A percentile compares a stretch with the other conserved stretches of the same genome.
These are phyloP conservation scores for Hyppa rectilinea DNA, from an alignment of 2,888 invertebrate species.

Conservation along the genomic window DNA sequence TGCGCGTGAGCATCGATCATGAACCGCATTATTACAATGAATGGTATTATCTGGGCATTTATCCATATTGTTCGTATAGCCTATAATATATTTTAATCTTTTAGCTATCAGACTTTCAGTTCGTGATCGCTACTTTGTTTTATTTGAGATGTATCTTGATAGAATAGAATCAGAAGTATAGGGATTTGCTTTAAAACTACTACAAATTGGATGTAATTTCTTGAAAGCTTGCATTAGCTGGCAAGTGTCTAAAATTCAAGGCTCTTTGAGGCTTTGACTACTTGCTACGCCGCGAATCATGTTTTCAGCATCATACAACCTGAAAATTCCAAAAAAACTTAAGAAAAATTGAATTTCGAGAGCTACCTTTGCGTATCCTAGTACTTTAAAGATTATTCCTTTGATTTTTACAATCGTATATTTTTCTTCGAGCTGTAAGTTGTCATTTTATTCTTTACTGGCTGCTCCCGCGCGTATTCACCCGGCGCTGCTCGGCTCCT, in stretches of 20 bases:
- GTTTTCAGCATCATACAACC: too few species aligned
- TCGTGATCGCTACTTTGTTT: constrained; percentile 45
- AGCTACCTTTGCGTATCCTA: too few species aligned
- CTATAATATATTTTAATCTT: constrained; percentile 33
- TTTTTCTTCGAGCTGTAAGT: too few species aligned
- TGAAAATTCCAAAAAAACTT: too few species aligned
- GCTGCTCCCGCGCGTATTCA: too few species aligned
- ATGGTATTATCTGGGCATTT: constrained; percentile 50
- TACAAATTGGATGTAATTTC: neutral
- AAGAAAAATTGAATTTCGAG: too few species aligned
- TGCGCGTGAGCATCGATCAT: constrained; percentile 63
- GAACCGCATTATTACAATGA: constrained; percentile 53
- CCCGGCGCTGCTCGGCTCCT: too few species aligned
- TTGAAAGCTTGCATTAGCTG: neutral
- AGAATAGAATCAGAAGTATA: neutral
- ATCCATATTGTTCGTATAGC: constrained; percentile 30
- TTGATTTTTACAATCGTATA: too few species aligned
- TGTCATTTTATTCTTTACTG: too few species aligned
- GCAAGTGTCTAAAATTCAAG: constrained; percentile 26
- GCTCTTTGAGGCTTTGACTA: constrained; percentile 1
- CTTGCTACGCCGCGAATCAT: too few species aligned
- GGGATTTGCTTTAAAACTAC: neutral
- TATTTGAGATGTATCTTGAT: constrained; percentile 17
- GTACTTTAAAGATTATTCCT: too few species aligned
- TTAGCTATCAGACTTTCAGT: constrained; percentile 16